Percentiles rank a stretch among this genome's conserved stretches.
These are phyloP conservation scores for Spea bombifrons DNA, from an alignment of 2,113 vertebrate genomes.

Conservation along the genomic window DNA sequence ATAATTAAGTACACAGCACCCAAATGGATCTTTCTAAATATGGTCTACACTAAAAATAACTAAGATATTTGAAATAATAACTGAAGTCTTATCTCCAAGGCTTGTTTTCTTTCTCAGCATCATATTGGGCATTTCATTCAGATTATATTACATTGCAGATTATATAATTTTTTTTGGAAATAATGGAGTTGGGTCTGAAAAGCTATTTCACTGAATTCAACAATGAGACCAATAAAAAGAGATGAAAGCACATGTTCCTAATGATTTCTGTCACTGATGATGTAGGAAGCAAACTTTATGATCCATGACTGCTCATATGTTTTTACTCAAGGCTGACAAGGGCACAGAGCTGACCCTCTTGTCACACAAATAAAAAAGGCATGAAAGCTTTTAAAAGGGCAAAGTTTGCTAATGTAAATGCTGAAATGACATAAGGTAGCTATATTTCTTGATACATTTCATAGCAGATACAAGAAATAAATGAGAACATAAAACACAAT, in stretches of 20 bases:
- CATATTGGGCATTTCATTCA: too few relatives aligned
- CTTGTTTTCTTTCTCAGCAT: too few relatives aligned
- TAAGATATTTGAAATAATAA: too few relatives aligned
- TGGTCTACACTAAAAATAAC: too few relatives aligned
- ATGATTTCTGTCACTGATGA: neutral
- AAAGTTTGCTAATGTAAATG: neutral
- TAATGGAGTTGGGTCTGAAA: neutral
- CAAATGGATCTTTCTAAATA: too few relatives aligned
- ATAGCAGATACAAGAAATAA: too few relatives aligned
- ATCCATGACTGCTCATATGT: neutral
- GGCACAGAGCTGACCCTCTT: neutral
- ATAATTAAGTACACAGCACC: too few relatives aligned
- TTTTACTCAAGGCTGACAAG: neutral
- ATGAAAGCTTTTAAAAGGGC: slow-evolving; percentile 1
- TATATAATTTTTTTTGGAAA: neutral
- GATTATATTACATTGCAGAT: too few relatives aligned
- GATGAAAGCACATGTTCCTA: neutral
- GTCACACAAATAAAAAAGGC: neutral
- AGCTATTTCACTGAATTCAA: neutral
- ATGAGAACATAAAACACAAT: too few relatives aligned
- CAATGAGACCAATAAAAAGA: neutral
- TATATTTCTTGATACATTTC: too few relatives aligned
- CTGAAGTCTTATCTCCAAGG: too few relatives aligned
- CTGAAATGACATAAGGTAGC: neutral
- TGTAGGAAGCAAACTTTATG: neutral